Conservation (phyloP, 2,888 invertebrate species). For the Epistrophe grossulariae region DNA sequence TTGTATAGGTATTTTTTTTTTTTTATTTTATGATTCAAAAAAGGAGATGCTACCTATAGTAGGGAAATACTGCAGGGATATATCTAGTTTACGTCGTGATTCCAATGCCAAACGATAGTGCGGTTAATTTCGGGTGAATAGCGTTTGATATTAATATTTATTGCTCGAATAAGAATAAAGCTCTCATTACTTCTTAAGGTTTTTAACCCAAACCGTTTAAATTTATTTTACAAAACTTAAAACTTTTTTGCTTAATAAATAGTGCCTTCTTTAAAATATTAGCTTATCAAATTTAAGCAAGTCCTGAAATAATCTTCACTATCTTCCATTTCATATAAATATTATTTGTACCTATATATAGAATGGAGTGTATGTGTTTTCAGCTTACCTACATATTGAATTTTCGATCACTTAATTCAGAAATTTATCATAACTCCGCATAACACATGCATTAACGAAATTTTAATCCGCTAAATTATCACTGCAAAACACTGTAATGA, state of each 20-base stretch:
- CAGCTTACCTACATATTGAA: background rate
- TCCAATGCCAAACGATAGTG: constrained; percentile 26
- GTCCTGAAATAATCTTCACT: background rate
- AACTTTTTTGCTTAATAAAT: too few species aligned
- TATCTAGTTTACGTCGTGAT: constrained; percentile 44
- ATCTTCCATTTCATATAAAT: background rate
- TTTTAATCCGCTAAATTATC: constrained; percentile 73
- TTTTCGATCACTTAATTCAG: constrained; percentile 66
- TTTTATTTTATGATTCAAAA: constrained; percentile 19
- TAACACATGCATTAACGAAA: constrained; percentile 62
- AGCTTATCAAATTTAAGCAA: too few species aligned
- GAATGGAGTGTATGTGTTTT: background rate
- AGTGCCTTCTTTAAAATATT: too few species aligned
- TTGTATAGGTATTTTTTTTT: constrained; percentile 33
- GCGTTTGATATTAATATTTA: background rate
- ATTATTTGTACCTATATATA: background rate
- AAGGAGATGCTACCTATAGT: background rate
- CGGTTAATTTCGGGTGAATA: background rate
- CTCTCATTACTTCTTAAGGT: too few species aligned
- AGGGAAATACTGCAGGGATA: constrained; percentile 11
- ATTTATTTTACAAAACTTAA: too few species aligned
- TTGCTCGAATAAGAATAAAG: background rate
- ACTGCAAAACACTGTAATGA: constrained; percentile 35
- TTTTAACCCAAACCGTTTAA: too few species aligned
- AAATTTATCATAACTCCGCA: constrained; percentile 62